phyloP scores from a whole-genome alignment of 2,888 invertebrate genomes.

The Drosophila lutescens region DNA sequence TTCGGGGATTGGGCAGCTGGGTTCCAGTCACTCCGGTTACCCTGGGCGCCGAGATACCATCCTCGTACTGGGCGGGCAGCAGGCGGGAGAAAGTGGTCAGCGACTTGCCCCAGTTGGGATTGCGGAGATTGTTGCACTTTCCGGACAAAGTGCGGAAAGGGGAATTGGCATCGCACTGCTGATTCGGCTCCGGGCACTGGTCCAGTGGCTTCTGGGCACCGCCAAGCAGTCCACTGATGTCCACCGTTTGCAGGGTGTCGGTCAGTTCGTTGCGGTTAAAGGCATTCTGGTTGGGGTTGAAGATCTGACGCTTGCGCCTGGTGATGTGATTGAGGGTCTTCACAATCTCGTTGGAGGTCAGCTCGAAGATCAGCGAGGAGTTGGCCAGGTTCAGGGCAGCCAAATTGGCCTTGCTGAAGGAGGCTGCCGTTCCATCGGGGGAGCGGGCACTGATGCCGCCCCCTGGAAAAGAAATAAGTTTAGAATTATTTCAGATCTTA shows the following conservation, averaged over 20 bases:
- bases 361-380: slow-evolving; percentile 93
- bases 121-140: slow-evolving; percentile 94
- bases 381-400: slow-evolving; percentile 93
- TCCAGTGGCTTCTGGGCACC: slow-evolving; percentile 57
- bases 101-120: slow-evolving; percentile 92
- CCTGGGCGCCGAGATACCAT: slow-evolving; percentile 93
- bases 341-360: slow-evolving; percentile 93
- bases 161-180: slow-evolving; percentile 88
- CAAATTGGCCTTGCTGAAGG: slow-evolving; percentile 94
- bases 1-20: slow-evolving; percentile 92
- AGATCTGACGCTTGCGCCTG: slow-evolving; percentile 90
- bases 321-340: slow-evolving; percentile 86
- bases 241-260: slow-evolving; percentile 91
- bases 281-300: slow-evolving; percentile 87
- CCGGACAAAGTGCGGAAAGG: slow-evolving; percentile 91
- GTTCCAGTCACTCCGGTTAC: slow-evolving; percentile 90
- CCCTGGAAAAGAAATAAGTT: slow-evolving; percentile 85
- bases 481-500: background rate
- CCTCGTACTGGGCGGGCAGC: slow-evolving; percentile 94
- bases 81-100: slow-evolving; percentile 93
- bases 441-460: slow-evolving; percentile 94
- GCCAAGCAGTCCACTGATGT: slow-evolving; percentile 88
- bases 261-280: slow-evolving; percentile 88
- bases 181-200: slow-evolving; percentile 89
- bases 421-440: slow-evolving; percentile 93